Percentiles rank a stretch among this genome's conserved stretches.
Conservation (phyloP, 2,797 vertebrate species). For the Crax fasciolata region DNA sequence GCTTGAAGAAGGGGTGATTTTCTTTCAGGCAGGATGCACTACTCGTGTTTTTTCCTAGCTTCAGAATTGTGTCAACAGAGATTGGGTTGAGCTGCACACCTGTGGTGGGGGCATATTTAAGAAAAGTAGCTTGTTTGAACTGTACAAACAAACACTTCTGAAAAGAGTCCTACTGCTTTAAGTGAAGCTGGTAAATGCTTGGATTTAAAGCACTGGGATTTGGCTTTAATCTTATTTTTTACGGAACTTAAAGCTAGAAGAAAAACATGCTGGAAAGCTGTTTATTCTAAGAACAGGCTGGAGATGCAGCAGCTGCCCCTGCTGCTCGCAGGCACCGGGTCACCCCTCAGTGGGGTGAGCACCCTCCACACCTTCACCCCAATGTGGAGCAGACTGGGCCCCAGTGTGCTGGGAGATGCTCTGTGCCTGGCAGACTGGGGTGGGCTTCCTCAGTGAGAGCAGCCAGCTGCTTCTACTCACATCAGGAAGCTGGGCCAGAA, state of each 20-base stretch:
- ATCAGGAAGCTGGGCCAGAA: background rate
- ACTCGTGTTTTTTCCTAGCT: background rate
- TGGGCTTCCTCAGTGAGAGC: background rate
- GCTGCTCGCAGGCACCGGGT: background rate
- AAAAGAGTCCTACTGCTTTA: constrained; percentile 37
- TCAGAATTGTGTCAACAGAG: constrained; percentile 1
- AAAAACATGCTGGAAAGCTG: background rate
- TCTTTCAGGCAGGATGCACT: background rate
- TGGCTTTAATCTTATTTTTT: constrained; percentile 48
- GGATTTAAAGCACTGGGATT: constrained; percentile 3
- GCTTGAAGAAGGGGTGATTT: background rate
- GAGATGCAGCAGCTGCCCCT: background rate
- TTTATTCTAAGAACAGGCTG: constrained; percentile 5
- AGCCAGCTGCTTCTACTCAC: background rate
- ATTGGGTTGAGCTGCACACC: background rate
- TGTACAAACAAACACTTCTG: constrained; percentile 40
- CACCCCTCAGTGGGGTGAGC: background rate
- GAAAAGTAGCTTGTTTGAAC: background rate
- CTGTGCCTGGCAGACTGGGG: background rate
- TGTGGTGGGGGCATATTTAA: constrained; percentile 11
- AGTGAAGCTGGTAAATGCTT: constrained; percentile 15
- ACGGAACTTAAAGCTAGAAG: background rate
- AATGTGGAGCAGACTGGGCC: background rate
- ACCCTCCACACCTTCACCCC: background rate
- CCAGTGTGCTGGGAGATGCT: background rate